Percentiles rank a stretch among this genome's conserved stretches.
phyloP scores from a whole-genome alignment of 1,140 invertebrate genomes.

The Camponotus floridanus region DNA sequence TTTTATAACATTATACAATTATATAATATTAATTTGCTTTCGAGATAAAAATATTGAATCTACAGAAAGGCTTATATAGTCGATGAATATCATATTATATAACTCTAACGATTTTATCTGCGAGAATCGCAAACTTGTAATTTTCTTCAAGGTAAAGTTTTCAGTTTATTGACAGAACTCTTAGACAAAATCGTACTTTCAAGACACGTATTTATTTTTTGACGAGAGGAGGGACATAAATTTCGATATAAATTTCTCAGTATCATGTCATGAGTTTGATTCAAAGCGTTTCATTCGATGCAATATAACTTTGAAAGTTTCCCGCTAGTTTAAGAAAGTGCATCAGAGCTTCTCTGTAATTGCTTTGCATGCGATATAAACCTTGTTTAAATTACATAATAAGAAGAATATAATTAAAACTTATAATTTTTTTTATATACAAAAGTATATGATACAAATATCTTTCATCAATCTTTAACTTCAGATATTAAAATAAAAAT shows the following conservation, averaged over 20 bases:
- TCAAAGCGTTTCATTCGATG: slow-evolving; percentile 43
- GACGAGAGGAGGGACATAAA: background rate
- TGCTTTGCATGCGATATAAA: slow-evolving; percentile 23
- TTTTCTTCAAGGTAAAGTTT: slow-evolving; percentile 19
- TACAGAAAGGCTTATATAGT: background rate
- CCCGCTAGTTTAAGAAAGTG: slow-evolving; percentile 29
- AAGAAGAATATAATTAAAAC: background rate
- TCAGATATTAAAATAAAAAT: background rate
- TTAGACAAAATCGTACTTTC: slow-evolving; percentile 6
- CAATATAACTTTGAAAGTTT: slow-evolving; percentile 48
- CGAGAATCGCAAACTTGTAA: slow-evolving; percentile 29
- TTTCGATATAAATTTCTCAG: slow-evolving; percentile 50
- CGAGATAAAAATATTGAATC: background rate
- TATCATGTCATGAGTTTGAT: slow-evolving; percentile 15
- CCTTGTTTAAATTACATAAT: slow-evolving; percentile 21
- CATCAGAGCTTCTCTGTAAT: background rate
- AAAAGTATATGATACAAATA: background rate
- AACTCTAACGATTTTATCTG: slow-evolving; percentile 18
- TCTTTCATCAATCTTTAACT: background rate
- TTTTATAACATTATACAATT: background rate
- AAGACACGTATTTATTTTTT: slow-evolving; percentile 33
- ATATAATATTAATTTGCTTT: background rate
- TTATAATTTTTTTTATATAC: background rate
- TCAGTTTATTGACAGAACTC: background rate
- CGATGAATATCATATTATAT: slow-evolving; percentile 8